Evolutionary conservation across 2,888 invertebrate genomes (phyloP).

Genomic region (Euspilapteryx auroguttella): DNA sequence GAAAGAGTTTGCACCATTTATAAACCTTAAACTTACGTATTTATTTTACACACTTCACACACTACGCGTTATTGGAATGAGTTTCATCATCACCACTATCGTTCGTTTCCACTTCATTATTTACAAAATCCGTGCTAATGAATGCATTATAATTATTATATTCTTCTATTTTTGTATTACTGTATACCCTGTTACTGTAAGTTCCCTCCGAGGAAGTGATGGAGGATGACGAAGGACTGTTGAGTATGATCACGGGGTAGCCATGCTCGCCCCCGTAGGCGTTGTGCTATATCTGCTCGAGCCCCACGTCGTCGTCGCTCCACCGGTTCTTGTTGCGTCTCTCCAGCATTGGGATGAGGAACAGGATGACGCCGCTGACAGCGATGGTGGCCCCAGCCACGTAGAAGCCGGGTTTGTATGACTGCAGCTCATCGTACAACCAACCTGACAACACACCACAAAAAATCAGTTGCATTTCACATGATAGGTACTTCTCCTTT

Average conservation of each 20-base stretch:
- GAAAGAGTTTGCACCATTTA: too few relatives aligned
- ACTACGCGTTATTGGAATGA: too few relatives aligned
- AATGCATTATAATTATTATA: constrained; percentile 23
- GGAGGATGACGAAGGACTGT: constrained; percentile 43
- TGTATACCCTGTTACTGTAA: constrained; percentile 49
- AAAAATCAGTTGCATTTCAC: too few relatives aligned
- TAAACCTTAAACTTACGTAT: too few relatives aligned
- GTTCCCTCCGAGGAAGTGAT: constrained; percentile 27
- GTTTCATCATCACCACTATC: constrained; percentile 20
- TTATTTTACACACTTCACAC: too few relatives aligned
- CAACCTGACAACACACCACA: constrained; percentile 79
- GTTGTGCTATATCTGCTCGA: constrained; percentile 48
- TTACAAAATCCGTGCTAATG: constrained; percentile 25
- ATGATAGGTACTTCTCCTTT: too few relatives aligned
- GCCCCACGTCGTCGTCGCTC: constrained; percentile 24
- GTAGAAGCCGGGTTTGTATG: constrained; percentile 87
- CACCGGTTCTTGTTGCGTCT: constrained; percentile 21
- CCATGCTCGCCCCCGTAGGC: constrained; percentile 14
- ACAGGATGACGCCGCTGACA: constrained; percentile 85
- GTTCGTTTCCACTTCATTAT: constrained; percentile 18
- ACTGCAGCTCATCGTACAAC: constrained; percentile 74
- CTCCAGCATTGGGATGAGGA: constrained; percentile 76
- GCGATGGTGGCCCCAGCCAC: constrained; percentile 86
- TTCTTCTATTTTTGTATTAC: constrained; percentile 34
- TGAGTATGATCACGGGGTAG: constrained; percentile 38